A percentile compares a stretch with the other conserved stretches of the same genome.
Evolutionary conservation across 2,888 invertebrate genomes (phyloP).

Genomic region (Morpho deidamia): DNA sequence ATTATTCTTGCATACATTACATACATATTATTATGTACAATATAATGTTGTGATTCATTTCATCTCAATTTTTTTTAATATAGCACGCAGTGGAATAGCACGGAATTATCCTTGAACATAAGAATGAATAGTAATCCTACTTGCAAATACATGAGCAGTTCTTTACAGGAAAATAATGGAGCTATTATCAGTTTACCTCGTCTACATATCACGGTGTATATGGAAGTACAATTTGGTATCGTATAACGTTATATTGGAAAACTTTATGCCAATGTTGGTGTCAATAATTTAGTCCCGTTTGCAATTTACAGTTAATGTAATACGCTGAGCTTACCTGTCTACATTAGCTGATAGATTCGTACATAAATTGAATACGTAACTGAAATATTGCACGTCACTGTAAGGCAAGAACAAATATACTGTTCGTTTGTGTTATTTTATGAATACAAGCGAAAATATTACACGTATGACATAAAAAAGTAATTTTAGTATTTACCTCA

Average conservation of each 20-base stretch:
- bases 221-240: neutral
- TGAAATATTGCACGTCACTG: no score
- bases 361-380: no score
- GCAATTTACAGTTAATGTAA: neutral
- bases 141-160: conserved; percentile 14
- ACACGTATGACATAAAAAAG: no score
- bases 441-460: no score
- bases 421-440: no score
- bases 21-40: no score
- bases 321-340: no score
- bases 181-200: conserved; percentile 18
- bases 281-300: neutral
- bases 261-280: conserved; percentile 1
- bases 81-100: neutral
- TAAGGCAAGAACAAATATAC: no score
- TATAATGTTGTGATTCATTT: no score
- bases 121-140: neutral
- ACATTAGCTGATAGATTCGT: no score
- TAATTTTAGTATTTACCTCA: no score
- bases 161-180: conserved; percentile 24
- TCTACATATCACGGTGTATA: conserved; percentile 7
- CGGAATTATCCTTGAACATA: neutral
- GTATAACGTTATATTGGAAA: conserved; percentile 1
- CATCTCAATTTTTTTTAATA: neutral
- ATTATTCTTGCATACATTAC: no score